Conservation (phyloP, 2,113 vertebrate species). For the Jaculus jaculus region DNA sequence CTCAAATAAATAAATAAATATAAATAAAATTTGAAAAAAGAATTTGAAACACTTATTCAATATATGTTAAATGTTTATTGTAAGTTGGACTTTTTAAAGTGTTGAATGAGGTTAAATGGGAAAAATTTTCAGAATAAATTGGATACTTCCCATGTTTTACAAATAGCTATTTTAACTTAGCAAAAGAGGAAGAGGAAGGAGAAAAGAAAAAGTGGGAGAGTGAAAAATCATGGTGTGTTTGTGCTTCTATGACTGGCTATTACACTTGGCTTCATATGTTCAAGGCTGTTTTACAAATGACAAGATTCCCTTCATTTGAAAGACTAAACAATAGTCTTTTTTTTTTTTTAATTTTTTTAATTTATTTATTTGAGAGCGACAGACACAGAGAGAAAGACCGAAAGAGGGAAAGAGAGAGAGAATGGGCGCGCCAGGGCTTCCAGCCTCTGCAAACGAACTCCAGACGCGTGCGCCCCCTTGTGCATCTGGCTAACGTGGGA, state of each 20-base stretch:
- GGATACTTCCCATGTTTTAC: neutral
- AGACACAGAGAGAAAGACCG: too few relatives aligned
- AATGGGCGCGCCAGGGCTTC: too few relatives aligned
- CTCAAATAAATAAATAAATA: too few relatives aligned
- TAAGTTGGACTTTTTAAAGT: neutral
- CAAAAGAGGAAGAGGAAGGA: neutral
- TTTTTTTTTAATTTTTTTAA: too few relatives aligned
- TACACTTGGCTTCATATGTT: neutral
- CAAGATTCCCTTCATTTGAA: neutral
- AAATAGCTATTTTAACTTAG: neutral
- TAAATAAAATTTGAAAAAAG: too few relatives aligned
- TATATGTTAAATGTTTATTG: neutral
- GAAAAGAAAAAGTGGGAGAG: neutral
- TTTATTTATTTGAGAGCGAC: too few relatives aligned
- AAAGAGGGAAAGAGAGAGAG: too few relatives aligned
- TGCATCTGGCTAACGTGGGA: too few relatives aligned
- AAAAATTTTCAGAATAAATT: neutral
- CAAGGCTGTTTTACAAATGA: neutral
- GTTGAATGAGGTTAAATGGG: neutral
- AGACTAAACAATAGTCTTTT: neutral
- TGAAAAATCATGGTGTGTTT: neutral
- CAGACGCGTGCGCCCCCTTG: too few relatives aligned
- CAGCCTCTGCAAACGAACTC: too few relatives aligned
- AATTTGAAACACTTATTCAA: neutral
- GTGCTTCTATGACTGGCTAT: neutral